Base-by-base conservation (phyloP, 2,797 vertebrate genomes). In the Agapornis canus region DNA sequence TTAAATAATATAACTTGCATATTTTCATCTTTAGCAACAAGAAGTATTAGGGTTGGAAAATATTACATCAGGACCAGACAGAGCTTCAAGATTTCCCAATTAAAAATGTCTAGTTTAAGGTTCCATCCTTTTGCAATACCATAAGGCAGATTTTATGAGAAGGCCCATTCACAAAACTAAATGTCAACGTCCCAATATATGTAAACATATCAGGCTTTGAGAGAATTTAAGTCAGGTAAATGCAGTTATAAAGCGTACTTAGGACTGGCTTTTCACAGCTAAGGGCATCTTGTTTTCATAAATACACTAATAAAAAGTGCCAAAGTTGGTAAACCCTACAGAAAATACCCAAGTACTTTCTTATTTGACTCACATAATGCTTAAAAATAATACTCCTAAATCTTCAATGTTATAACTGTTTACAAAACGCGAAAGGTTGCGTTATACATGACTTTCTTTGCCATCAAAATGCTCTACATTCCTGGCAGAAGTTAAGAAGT, bases 401-500 rank as follows among this genome's bases (percentile, higher is more conserved):
- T 77, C 73, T 65, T 57, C 97, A 96, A 94, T 77, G 48, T 43
- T 78, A 2, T 43, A 96, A 95, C 25, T 83, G 78, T 76, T 92
- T 92, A 79, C 61, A 86, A 73, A 89, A 94, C 64, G 65, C 59
- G 87, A 89, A 95, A 96, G 52, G 47, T 49, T 90, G 95, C 22
- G 17, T 81, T 94, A 93, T 76, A 65, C 45, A 86, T 8, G n/a
- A 73, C 61, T 90, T 95, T 59, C 56, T 92, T 89, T n/a, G 64
- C 90, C 92, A 94, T 66, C 89, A 95, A 92, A 97, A 91, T 71
- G 82, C 66, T 95, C 89, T 87, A 39, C 26, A 52, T 91, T 97
- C 84, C 94, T 98, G 96, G 96, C 97, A 97, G 96, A 97, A 98
- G 96, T 98, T 97, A 97, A 92, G 92, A 97, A 97, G 96, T 97